Base-by-base conservation (phyloP, 2,113 vertebrate genomes). In the Ailurus styani region DNA sequence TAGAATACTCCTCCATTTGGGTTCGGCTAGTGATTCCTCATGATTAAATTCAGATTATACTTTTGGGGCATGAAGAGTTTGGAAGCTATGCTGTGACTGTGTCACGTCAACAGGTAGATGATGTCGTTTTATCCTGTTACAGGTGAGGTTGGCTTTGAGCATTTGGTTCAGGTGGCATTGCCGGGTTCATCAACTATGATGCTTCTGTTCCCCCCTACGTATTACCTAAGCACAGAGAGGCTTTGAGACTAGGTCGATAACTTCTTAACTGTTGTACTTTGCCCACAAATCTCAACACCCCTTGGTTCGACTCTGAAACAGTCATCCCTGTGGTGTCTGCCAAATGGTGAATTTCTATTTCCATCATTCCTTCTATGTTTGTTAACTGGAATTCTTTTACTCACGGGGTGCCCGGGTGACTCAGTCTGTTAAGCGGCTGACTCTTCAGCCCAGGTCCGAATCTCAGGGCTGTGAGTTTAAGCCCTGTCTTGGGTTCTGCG, bases 21-120 rank as follows among this genome's bases (percentile, higher is more conserved):
- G 31, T 87, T 47, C 55, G 42, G 42, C 37, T 72, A 5, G 13
- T 79, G 13, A n/a, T 70, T 57, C 29, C 52, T 75, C 57, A 14
- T 47, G 31, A 57, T 47, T 89, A 11, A 70, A n/a, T 54, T 45
- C 40, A 7, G 31, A 21, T 42, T 54, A 8, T 40, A 3, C 55
- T 70, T 54, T 42, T 21, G 29, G 57, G 50, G 12, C 17, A 2
- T 10, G n/a, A 34, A 27, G 11, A 27, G 27, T 13, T 14, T 20
- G 42, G 27, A 5, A 82, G 20, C n/a, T 9, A 1, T 11, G 40
- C 25, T 17, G 5, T 18, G 37, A 20, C 8, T 60, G 6, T 27
- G 3, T 62, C 64, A 0, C 0, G 0, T 5, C 40, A 23, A 15
- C 18, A 52, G 2, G 18, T 13, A 6, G 0, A 18, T 7, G 17